Evolutionary conservation across 2,113 vertebrate genomes (phyloP), one percentile per base, ranked within the genome.

Genomic region (Centropristis striata): DNA sequence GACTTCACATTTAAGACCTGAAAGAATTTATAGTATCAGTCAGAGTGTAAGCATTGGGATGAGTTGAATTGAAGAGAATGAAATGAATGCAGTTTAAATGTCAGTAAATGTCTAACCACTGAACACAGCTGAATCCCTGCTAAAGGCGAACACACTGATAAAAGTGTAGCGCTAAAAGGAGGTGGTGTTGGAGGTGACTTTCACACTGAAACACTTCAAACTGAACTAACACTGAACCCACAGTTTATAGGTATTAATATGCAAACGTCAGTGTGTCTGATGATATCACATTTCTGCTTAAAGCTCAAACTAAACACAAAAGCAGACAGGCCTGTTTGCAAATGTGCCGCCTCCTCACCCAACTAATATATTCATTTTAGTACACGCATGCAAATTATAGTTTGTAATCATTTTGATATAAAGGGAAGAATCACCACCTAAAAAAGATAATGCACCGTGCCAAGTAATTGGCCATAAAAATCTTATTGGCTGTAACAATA

Each of bases 151-250:
- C 11, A 14, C 42, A 8, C 12, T 36, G 8, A 36, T 36, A 0
- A 66, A 21, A 23, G n/a, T 20, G 8, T 39, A 15, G 1, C 2
- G 23, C 1, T 9, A 37, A 14, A 36, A 41, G 23, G 42, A 54
- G 21, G 8, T 44, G 71, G 8, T 11, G 47, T 15, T 8, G 39
- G 27, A 77, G 32, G 42, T 39, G 16, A 75, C 61, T 58, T 57
- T 57, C n/a, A 46, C 2, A 15, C 39, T n/a, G 23, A 46, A 71
- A n/a, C 6, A 44, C 12, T n/a, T 28, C 12, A 23, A 8, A 16
- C 18, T 55, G 72, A 75, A 39, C 58, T 57, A 2, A 12, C 37
- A 21, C 1, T 57, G 41, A 71, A 71, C 55, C 28, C 32, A 25
- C 20, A n/a, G 15, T 37, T 77, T 60, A 23, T 37, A 23, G 47